Evolutionary conservation across 1,140 invertebrate genomes (phyloP).

Genomic region (Pseudomyrmex cubaensis): DNA sequence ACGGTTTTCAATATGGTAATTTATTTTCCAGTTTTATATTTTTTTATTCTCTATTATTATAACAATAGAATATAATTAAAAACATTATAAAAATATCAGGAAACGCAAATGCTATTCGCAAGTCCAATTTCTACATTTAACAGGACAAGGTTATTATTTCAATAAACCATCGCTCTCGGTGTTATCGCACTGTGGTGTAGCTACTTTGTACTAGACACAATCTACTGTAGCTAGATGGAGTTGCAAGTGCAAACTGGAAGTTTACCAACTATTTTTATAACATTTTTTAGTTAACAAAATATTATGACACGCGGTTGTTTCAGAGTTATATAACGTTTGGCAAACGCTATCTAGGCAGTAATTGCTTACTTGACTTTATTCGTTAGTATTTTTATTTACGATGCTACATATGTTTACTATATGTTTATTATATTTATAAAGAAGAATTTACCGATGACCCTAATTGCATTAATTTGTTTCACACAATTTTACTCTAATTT

Average conservation of each 20-base stretch:
- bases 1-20: background rate
- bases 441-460: background rate
- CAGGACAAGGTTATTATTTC: slow-evolving; percentile 1
- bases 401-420: background rate
- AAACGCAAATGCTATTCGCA: background rate
- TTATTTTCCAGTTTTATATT: background rate
- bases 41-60: no score
- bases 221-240: slow-evolving; percentile 54
- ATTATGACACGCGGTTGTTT: background rate
- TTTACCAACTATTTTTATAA: background rate
- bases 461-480: no score
- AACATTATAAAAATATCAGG: background rate
- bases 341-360: no score
- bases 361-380: no score
- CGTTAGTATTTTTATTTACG: background rate
- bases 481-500: background rate
- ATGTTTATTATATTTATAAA: background rate
- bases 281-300: no score
- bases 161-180: background rate
- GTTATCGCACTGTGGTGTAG: slow-evolving; percentile 31
- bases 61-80: background rate
- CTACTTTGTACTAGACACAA: background rate
- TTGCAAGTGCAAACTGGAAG: slow-evolving; percentile 26
- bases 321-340: no score
- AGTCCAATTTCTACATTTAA: background rate